These are phyloP conservation scores for Ianthella basta DNA, from an alignment of 37 sponge, comb jelly and placozoan genomes.

Conservation along the genomic window DNA sequence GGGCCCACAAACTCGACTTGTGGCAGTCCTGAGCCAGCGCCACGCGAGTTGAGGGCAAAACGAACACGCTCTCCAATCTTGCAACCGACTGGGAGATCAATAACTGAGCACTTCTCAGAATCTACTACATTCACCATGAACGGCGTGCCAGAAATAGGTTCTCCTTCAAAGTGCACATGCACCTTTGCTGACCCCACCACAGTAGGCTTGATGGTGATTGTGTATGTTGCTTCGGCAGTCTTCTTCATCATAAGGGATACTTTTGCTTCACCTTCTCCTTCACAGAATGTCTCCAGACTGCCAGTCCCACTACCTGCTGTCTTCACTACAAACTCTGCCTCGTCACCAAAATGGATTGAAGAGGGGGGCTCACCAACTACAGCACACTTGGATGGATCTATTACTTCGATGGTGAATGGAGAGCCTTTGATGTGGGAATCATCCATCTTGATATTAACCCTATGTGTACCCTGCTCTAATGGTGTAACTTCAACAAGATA, in stretches of 20 bases:
- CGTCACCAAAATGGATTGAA: conserved; percentile 37
- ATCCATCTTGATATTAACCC: background rate
- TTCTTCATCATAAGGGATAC: background rate
- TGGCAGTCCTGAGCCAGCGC: conserved; percentile 2
- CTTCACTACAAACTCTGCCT: background rate
- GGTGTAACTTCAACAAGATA: background rate
- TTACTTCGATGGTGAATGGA: conserved; percentile 7
- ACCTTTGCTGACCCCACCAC: conserved; percentile 6
- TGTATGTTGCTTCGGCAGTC: conserved; percentile 6
- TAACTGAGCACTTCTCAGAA: conserved; percentile 34
- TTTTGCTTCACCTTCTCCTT: conserved; percentile 18
- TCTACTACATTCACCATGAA: conserved; percentile 32
- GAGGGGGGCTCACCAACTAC: conserved; percentile 26
- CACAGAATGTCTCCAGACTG: background rate
- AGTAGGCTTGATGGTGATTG: conserved; percentile 23
- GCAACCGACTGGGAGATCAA: background rate
- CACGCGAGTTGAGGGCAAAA: conserved; percentile 11
- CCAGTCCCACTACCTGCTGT: conserved; percentile 3
- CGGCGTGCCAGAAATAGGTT: conserved; percentile 23
- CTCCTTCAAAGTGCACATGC: conserved; percentile 14
- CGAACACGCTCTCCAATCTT: conserved; percentile 10
- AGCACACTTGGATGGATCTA: conserved; percentile 34
- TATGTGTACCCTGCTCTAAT: background rate
- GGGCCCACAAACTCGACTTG: conserved; percentile 12
- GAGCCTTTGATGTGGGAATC: conserved; percentile 27